Percentiles rank a stretch among this genome's conserved stretches.
These are phyloP conservation scores for Myrmecophaga tridactyla DNA, from an alignment of 2,113 vertebrate genomes.

Conservation along the genomic window DNA sequence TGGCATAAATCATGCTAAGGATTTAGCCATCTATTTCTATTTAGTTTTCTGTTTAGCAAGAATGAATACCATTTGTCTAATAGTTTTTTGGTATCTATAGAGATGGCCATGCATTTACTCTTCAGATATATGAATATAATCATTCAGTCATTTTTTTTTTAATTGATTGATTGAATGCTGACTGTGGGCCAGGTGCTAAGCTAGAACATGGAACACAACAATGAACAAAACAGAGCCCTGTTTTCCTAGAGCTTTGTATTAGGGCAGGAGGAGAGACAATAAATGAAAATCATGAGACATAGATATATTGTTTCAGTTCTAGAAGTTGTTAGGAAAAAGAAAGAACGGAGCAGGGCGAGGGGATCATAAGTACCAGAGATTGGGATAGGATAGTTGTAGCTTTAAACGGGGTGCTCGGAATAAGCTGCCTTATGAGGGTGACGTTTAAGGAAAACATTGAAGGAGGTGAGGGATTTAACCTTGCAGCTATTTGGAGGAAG, in stretches of 20 bases:
- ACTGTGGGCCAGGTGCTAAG: not conserved
- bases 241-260: not conserved
- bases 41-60: not conserved
- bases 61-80: not conserved
- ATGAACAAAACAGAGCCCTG: not conserved
- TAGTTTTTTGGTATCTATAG: not conserved
- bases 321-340: not conserved
- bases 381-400: accelerated
- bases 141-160: not conserved
- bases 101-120: not conserved
- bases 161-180: not conserved
- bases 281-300: not conserved
- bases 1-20: not conserved
- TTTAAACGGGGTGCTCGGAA: not conserved
- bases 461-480: not conserved
- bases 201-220: too few relatives aligned
- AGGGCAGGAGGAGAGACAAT: not conserved
- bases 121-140: not conserved
- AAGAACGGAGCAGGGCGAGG: not conserved
- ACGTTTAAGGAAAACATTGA: not conserved
- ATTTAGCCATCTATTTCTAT: not conserved
- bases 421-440: not conserved
- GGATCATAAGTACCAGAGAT: not conserved
- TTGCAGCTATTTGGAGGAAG: not conserved
- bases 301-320: not conserved